These are phyloP conservation scores for Pelvicachromis taeniatus DNA, from an alignment of 2,113 vertebrate genomes.

Conservation along the genomic window DNA sequence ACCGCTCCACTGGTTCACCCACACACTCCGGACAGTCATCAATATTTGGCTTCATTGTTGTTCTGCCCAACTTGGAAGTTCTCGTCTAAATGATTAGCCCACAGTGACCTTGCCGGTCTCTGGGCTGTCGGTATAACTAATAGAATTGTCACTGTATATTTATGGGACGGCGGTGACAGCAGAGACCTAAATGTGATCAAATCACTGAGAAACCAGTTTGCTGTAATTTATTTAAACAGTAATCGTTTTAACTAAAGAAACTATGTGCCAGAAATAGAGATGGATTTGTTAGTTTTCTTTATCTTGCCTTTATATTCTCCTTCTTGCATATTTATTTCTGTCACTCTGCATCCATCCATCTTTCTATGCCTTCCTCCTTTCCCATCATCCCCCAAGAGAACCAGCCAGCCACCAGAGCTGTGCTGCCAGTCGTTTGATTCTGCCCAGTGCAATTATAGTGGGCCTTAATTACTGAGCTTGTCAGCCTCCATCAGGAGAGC, in stretches of 20 bases:
- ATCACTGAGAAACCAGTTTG: background rate
- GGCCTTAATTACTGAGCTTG: slow-evolving; percentile 70
- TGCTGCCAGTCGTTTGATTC: slow-evolving; percentile 49
- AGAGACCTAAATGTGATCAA: background rate
- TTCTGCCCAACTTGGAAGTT: background rate
- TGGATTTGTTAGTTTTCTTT: background rate
- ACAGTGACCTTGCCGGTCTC: background rate
- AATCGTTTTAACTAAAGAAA: background rate
- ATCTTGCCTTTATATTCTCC: background rate
- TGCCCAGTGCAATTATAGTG: slow-evolving; percentile 68
- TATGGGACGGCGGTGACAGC: background rate
- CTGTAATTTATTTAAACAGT: background rate
- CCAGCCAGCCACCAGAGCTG: slow-evolving; percentile 40
- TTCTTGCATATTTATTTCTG: slow-evolving; percentile 1
- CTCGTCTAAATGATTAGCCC: background rate
- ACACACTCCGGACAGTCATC: background rate
- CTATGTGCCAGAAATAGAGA: background rate
- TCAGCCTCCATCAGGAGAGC: slow-evolving; percentile 62
- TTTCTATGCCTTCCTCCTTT: background rate
- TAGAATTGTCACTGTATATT: slow-evolving; percentile 9
- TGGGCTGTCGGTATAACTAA: background rate
- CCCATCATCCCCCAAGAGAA: slow-evolving; percentile 25
- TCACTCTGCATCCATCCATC: slow-evolving; percentile 10
- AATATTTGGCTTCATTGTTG: background rate
- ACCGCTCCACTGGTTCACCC: background rate